phyloP scores from a whole-genome alignment of 2,888 invertebrate species.

The Lutraria lutraria region DNA sequence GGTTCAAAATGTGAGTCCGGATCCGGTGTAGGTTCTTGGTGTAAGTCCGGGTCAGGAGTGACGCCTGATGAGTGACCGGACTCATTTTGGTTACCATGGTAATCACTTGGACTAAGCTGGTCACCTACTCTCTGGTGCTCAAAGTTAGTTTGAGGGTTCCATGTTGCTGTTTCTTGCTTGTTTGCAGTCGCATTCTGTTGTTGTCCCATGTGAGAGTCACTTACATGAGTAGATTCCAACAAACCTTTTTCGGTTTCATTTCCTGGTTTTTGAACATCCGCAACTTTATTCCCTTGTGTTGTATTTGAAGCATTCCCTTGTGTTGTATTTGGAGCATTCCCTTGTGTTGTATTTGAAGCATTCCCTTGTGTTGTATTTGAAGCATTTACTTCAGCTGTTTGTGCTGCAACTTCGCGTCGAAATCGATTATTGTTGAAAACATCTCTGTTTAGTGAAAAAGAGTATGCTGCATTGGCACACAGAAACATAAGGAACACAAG shows the following conservation, averaged over 20 bases:
- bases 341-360: neutral
- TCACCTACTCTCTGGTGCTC: neutral
- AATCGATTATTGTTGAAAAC: neutral
- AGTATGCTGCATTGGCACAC: neutral
- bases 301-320: neutral
- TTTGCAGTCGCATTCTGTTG: neutral
- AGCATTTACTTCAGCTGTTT: neutral
- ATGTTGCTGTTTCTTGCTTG: neutral
- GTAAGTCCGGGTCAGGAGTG: slow-evolving; percentile 23
- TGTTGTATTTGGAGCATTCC: neutral
- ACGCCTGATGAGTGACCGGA: neutral
- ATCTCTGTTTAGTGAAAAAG: neutral
- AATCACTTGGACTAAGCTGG: neutral
- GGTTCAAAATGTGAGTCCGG: neutral
- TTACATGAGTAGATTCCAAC: neutral
- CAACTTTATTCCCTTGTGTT: neutral
- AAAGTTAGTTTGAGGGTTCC: neutral
- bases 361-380: neutral
- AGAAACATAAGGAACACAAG: neutral
- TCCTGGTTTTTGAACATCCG: neutral
- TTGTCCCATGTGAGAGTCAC: neutral
- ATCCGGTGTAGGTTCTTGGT: slow-evolving; percentile 1
- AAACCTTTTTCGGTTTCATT: neutral
- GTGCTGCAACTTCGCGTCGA: neutral
- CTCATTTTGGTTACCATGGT: slow-evolving; percentile 22